A percentile compares a stretch with the other conserved stretches of the same genome.
Conservation (phyloP, 2,888 invertebrate genomes). For the Eudasyphora cyanicolor region DNA sequence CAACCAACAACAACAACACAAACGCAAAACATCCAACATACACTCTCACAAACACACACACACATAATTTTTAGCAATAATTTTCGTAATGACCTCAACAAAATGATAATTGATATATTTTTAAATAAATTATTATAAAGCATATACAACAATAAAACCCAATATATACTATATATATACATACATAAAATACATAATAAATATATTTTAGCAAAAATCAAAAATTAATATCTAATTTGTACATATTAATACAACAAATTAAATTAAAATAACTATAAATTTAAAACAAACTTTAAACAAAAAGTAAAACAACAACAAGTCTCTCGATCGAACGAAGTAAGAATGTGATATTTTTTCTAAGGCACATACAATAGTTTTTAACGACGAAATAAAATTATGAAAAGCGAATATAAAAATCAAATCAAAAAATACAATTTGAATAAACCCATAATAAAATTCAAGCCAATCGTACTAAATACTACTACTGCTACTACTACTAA, state of each 20-base stretch:
- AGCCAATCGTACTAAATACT: conserved; percentile 68
- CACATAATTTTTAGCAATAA: conserved; percentile 77
- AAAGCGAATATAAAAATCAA: conserved; percentile 58
- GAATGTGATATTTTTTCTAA: conserved; percentile 80
- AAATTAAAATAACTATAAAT: conserved; percentile 63
- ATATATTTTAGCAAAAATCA: conserved; percentile 64
- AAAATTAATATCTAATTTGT: conserved; percentile 43
- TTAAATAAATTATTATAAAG: conserved; percentile 68
- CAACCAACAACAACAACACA: conserved; percentile 39
- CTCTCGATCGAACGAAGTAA: conserved; percentile 80
- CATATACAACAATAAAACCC: conserved; percentile 40
- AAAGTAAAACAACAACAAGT: conserved; percentile 68
- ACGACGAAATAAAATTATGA: conserved; percentile 61
- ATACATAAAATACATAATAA: conserved; percentile 67
- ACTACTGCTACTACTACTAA: conserved; percentile 66
- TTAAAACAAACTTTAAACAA: conserved; percentile 65
- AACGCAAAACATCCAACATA: too few species aligned
- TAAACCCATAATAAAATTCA: conserved; percentile 50
- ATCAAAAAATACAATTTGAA: conserved; percentile 42
- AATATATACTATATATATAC: conserved; percentile 60
- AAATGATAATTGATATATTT: conserved; percentile 73
- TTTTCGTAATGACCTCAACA: conserved; percentile 80
- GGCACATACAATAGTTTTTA: conserved; percentile 69
- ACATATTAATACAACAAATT: conserved; percentile 48
- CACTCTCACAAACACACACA: conserved; percentile 65